Conservation (phyloP, 2,888 invertebrate species). For the Athalia cordata region DNA sequence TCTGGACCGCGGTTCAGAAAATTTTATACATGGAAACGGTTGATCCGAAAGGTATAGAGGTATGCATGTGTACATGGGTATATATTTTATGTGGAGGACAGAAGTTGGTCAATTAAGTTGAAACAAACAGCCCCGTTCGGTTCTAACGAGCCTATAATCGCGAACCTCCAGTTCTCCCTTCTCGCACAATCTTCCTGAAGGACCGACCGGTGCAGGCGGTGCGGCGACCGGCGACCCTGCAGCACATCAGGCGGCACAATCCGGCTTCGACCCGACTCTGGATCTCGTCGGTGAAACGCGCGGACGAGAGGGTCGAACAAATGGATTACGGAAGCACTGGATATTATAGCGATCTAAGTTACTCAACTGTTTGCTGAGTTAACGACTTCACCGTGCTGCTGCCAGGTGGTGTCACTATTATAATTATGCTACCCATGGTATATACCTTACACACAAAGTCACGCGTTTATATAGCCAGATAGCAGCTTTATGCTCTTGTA, state of each 20-base stretch:
- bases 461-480: neutral
- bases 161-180: slow-evolving; percentile 45
- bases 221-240: neutral
- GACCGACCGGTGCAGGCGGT: too few relatives aligned
- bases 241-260: slow-evolving; percentile 34
- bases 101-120: slow-evolving; percentile 44
- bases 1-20: too few relatives aligned
- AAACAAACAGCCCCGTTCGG: slow-evolving; percentile 36
- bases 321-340: slow-evolving; percentile 64
- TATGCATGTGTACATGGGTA: neutral
- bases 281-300: slow-evolving; percentile 36
- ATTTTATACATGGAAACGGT: too few relatives aligned
- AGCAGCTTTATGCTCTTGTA: neutral
- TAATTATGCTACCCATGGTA: slow-evolving; percentile 61
- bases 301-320: slow-evolving; percentile 54
- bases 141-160: slow-evolving; percentile 64
- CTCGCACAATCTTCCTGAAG: neutral
- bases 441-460: slow-evolving; percentile 23
- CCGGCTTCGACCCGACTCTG: slow-evolving; percentile 17
- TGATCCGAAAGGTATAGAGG: too few relatives aligned
- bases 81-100: neutral
- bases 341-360: slow-evolving; percentile 64
- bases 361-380: slow-evolving; percentile 65
- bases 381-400: slow-evolving; percentile 62
- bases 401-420: slow-evolving; percentile 69